Conservation (phyloP, 2,797 vertebrate genomes). For the Gallinago nigripennis region DNA sequence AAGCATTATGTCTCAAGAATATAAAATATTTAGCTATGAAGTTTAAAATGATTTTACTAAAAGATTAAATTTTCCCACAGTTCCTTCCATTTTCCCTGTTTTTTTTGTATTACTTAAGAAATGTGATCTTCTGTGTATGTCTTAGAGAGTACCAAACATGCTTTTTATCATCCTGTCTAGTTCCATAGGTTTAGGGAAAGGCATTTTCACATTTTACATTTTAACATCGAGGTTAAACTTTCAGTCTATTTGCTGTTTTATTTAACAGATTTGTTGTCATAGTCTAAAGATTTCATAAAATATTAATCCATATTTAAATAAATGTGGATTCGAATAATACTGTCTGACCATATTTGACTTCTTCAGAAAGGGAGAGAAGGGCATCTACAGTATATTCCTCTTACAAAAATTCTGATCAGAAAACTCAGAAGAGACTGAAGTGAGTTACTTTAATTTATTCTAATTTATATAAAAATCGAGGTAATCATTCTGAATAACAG, state of each 20-base stretch:
- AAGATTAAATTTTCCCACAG: not conserved
- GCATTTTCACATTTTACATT: not conserved
- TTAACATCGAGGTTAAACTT: not conserved
- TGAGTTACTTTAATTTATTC: not conserved
- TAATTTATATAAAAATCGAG: not conserved
- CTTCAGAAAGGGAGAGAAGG: not conserved
- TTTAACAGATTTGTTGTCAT: not conserved
- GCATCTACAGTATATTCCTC: not conserved
- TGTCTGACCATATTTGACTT: not conserved
- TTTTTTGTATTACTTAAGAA: not conserved
- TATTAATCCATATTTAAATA: not conserved
- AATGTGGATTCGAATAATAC: not conserved
- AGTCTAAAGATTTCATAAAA: not conserved
- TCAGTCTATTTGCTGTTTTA: not conserved
- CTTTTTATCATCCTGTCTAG: not conserved
- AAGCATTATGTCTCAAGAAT: not conserved
- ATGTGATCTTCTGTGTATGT: not conserved
- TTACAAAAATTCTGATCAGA: not conserved
- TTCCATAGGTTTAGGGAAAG: not conserved
- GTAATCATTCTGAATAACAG: not conserved
- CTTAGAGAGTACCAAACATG: not conserved
- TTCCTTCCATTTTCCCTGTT: not conserved
- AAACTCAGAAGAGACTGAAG: not conserved
- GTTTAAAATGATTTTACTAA: not conserved
- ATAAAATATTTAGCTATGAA: not conserved